Percentiles rank a stretch among this genome's conserved stretches.
Conservation (phyloP, 2,113 vertebrate species). For the Brachypodius melanocephalos region DNA sequence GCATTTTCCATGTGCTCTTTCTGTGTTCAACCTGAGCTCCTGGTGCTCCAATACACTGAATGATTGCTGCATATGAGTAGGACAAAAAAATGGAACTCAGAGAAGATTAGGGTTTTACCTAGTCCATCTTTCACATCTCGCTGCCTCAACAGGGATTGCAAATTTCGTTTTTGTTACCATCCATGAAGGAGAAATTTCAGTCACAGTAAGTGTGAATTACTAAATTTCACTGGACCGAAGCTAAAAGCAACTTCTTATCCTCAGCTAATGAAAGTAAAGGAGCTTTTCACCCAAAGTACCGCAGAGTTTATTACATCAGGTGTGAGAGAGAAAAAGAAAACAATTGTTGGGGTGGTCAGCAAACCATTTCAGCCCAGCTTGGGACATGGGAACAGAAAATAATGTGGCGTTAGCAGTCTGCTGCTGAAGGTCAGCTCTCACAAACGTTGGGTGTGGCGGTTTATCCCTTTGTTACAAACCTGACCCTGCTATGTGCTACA, state of each 20-base stretch:
- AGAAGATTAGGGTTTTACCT: neutral
- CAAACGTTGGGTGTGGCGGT: neutral
- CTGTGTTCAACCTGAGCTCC: neutral
- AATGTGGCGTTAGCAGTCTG: neutral
- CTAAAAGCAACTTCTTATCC: slow-evolving; percentile 17
- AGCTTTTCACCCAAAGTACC: neutral
- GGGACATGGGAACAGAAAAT: neutral
- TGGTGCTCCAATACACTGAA: neutral
- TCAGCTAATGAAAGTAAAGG: neutral
- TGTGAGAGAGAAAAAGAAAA: neutral
- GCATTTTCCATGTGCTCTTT: neutral
- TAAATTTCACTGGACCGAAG: neutral
- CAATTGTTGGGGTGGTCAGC: neutral
- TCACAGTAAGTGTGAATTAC: neutral
- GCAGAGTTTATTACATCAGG: neutral
- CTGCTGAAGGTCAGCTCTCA: neutral
- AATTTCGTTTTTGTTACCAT: neutral
- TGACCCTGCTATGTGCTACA: rapidly evolving
- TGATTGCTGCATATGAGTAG: neutral
- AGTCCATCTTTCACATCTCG: neutral
- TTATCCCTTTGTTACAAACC: neutral
- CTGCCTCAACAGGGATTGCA: neutral
- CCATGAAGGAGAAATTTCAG: slow-evolving; percentile 26
- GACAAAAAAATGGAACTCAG: neutral
- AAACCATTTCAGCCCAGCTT: neutral